Evolutionary conservation across 2,113 vertebrate genomes (phyloP), one percentile per base, ranked within the genome.

Genomic region (Leucosticte australis): DNA sequence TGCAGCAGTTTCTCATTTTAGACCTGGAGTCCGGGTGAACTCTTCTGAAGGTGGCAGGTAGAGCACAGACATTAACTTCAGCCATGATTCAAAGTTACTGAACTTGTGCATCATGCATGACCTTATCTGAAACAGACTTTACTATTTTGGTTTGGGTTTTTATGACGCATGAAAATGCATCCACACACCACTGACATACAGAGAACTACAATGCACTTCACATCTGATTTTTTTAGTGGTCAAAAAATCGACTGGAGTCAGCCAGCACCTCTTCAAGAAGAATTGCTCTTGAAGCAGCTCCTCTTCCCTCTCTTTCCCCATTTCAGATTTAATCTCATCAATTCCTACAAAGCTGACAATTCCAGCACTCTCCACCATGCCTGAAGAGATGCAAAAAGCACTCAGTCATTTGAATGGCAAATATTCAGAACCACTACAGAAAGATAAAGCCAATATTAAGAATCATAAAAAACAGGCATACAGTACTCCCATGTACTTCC

Each of bases 221-320:
- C 23, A 42, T 18, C 56, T 0, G 0, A 20, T 6, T 49, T 70
- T 39, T 33, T 33, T 1, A 2, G 49, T 27, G 31, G 42, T 71
- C 37, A 70, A 33, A 33, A 70, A 82, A 52, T 30, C 1, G 0
- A 59, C 17, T 60, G 60, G 64, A 74, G 37, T 31, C 55, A 77
- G 30, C 22, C 52, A 57, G 23, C 28, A 63, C 5, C 41, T 79
- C 60, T 23, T 16, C 5, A 60, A 3, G 9, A n/a, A 8, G 4
- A 68, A 87, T 1, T 59, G 27, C n/a, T n/a, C n/a, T n/a, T n/a
- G n/a, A n/a, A n/a, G n/a, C 15, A 79, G 24, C 26, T 62, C 10
- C 41, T 76, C 37, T 33, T 35, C 30, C 19, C 31, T 69, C 52
- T 33, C 53, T 41, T 75, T 18, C 15, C 17, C 30, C 2, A 3